Evolutionary conservation across 2,888 invertebrate genomes (phyloP).

Genomic region (Sepiola atlantica): DNA sequence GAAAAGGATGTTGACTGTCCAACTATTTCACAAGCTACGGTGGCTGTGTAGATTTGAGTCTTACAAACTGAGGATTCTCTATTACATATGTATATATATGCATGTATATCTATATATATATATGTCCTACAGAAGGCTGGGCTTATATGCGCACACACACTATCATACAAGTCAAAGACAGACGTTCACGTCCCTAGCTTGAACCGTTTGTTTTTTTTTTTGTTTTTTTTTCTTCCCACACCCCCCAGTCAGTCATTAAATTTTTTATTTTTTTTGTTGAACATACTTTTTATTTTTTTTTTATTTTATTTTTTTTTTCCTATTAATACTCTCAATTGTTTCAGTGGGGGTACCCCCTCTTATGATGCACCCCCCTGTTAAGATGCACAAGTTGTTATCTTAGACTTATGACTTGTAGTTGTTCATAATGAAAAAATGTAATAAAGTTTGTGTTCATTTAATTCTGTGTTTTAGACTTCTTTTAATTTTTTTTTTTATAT

Average conservation of each 20-base stretch:
- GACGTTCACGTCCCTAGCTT: slow-evolving; percentile 38
- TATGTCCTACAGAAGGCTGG: not conserved
- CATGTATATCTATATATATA: too few relatives aligned
- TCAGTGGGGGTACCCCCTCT: slow-evolving; percentile 41
- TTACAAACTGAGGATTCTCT: slow-evolving; percentile 5
- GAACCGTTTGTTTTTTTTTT: not conserved
- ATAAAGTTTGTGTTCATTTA: slow-evolving; percentile 44
- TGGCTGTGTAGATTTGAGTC: not conserved
- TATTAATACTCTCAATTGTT: slow-evolving; percentile 12
- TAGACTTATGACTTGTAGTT: slow-evolving; percentile 45
- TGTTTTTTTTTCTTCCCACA: not conserved
- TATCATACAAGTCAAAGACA: slow-evolving; percentile 39
- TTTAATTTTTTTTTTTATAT: not conserved
- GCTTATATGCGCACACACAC: not conserved
- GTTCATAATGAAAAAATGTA: slow-evolving; percentile 42
- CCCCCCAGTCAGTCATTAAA: not conserved
- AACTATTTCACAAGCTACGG: not conserved
- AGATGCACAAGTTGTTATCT: slow-evolving; percentile 41
- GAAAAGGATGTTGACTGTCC: slow-evolving; percentile 35
- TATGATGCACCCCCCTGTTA: slow-evolving; percentile 41
- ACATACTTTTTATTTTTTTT: not conserved
- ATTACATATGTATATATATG: not conserved
- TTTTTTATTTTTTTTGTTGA: not conserved
- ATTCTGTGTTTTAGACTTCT: not conserved
- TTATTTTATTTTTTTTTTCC: not conserved